Evolutionary conservation across 2,797 vertebrate genomes (phyloP).

Genomic region (Halcyon smyrnensis): DNA sequence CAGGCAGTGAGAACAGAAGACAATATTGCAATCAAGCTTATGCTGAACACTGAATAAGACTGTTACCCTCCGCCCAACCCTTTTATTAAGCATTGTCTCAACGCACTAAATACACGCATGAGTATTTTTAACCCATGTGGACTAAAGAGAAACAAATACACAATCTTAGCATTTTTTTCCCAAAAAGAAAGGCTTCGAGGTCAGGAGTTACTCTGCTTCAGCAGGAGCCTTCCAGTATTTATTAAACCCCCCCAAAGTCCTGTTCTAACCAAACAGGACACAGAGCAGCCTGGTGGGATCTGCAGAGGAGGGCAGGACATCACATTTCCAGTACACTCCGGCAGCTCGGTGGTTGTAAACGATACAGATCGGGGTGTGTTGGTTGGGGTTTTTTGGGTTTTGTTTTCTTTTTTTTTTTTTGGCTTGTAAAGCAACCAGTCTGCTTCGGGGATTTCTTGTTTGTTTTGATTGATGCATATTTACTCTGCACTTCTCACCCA

Average conservation of each 20-base stretch:
- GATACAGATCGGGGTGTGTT: background rate
- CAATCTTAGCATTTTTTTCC: background rate
- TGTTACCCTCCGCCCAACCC: background rate
- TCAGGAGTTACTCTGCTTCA: slow-evolving; percentile 4
- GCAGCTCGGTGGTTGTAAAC: background rate
- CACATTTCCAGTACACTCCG: background rate
- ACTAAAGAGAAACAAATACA: background rate
- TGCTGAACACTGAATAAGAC: background rate
- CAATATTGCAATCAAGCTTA: slow-evolving; percentile 37
- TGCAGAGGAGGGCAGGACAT: background rate
- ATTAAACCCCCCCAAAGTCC: background rate
- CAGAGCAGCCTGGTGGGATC: background rate
- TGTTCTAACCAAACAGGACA: background rate
- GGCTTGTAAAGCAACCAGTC: background rate
- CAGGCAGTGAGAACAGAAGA: background rate
- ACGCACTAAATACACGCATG: background rate
- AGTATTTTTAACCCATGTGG: background rate
- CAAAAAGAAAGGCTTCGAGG: background rate
- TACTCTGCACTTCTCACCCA: slow-evolving; percentile 23
- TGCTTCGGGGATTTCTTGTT: background rate
- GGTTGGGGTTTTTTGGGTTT: background rate
- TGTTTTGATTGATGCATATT: background rate
- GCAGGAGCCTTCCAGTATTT: background rate
- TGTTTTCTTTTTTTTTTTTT: background rate
- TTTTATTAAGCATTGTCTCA: slow-evolving; percentile 6